Conservation (phyloP, 2,113 vertebrate species). For the Chaetops frenatus region DNA sequence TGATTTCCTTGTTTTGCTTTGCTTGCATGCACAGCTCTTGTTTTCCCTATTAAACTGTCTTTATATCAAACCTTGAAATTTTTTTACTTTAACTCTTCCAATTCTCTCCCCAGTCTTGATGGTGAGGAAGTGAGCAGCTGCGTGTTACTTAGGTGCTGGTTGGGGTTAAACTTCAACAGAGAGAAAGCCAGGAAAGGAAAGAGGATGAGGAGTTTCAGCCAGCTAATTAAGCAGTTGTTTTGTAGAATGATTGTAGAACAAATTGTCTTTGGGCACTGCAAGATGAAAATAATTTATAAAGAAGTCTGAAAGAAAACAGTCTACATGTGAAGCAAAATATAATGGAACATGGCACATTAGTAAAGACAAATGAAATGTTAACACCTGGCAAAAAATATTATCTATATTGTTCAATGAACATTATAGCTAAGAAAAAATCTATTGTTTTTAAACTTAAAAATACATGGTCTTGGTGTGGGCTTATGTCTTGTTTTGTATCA, state of each 20-base stretch:
- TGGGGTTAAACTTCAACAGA: not conserved
- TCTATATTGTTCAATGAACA: too few species aligned
- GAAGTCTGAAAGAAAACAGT: not conserved
- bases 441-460: not conserved
- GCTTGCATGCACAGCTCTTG: not conserved
- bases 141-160: not conserved
- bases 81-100: not conserved
- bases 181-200: not conserved
- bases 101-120: not conserved
- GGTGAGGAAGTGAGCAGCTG: not conserved
- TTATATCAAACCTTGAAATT: not conserved
- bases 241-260: not conserved
- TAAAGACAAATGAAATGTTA: not conserved
- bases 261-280: not conserved
- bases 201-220: not conserved
- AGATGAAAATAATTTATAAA: not conserved
- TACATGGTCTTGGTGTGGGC: fast-evolving
- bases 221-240: slow-evolving; percentile 19
- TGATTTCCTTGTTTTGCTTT: not conserved
- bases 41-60: not conserved
- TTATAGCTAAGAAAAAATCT: not conserved
- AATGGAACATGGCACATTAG: not conserved
- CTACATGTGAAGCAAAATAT: not conserved
- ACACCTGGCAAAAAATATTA: not conserved
- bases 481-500: not conserved